phyloP scores from a whole-genome alignment of 2,888 invertebrate species.

The Ennomos fuscantarius region DNA sequence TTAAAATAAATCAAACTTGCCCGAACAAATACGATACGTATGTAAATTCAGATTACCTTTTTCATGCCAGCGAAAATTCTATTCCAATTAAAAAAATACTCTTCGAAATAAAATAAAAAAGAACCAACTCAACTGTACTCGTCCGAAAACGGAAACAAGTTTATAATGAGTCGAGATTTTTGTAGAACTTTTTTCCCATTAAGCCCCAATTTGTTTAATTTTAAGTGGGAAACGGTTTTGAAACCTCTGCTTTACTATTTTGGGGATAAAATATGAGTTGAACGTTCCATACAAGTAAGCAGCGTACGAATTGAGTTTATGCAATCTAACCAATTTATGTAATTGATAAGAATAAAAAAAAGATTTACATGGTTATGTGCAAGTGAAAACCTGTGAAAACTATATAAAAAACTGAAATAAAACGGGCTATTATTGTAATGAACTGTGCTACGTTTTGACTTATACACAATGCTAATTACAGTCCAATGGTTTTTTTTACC shows the following conservation, averaged over 20 bases:
- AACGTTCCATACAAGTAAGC: slow-evolving; percentile 10
- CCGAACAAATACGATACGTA: not conserved
- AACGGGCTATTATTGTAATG: too few relatives aligned
- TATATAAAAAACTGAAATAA: too few relatives aligned
- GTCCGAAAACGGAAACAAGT: slow-evolving; percentile 38
- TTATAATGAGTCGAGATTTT: slow-evolving; percentile 42
- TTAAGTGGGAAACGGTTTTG: slow-evolving; percentile 8
- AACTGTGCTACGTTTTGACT: too few relatives aligned
- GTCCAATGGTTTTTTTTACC: too few relatives aligned
- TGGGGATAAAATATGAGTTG: slow-evolving; percentile 5
- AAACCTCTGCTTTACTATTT: slow-evolving; percentile 11
- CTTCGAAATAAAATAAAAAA: slow-evolving; percentile 40
- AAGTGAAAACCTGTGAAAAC: too few relatives aligned
- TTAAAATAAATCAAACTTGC: too few relatives aligned
- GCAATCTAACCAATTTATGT: too few relatives aligned
- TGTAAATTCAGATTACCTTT: not conserved
- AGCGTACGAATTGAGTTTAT: not conserved
- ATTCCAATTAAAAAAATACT: slow-evolving; percentile 44
- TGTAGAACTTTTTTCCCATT: slow-evolving; percentile 27
- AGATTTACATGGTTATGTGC: too few relatives aligned
- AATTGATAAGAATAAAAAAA: too few relatives aligned
- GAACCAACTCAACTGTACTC: slow-evolving; percentile 33
- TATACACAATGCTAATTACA: too few relatives aligned
- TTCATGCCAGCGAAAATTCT: not conserved
- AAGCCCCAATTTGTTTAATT: slow-evolving; percentile 1